phyloP scores from a whole-genome alignment of 2,888 invertebrate genomes.

The Trachelus stipa region DNA sequence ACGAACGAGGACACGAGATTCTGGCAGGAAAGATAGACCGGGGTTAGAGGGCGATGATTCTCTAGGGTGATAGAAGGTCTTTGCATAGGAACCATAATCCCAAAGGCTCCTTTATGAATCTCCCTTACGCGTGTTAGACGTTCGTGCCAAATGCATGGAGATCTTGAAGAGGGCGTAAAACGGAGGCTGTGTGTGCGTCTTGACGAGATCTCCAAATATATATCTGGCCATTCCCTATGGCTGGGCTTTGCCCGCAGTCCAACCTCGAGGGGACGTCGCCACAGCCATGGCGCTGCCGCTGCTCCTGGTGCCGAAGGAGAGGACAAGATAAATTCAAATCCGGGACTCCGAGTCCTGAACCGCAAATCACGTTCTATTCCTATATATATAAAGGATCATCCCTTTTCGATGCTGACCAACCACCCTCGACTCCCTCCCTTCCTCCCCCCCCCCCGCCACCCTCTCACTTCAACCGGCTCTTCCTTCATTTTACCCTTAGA shows the following conservation, averaged over 20 bases:
- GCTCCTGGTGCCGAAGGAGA: conserved; percentile 19
- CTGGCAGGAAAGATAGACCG: neutral
- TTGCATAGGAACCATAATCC: conserved; percentile 35
- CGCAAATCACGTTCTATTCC: conserved; percentile 59
- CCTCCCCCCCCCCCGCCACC: too few relatives aligned
- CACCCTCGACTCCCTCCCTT: conserved; percentile 31
- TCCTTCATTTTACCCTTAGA: conserved; percentile 4
- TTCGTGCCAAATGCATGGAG: conserved; percentile 27
- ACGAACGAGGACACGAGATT: neutral
- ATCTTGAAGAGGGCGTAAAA: conserved; percentile 27
- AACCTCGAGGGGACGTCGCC: conserved; percentile 8
- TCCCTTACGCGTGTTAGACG: conserved; percentile 12
- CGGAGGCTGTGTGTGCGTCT: neutral
- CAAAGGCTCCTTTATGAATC: conserved; percentile 36
- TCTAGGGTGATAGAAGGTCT: conserved; percentile 18
- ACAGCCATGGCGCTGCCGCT: neutral
- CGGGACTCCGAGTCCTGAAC: conserved; percentile 53
- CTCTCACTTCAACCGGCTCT: neutral
- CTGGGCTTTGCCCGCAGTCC: conserved; percentile 11
- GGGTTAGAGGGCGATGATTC: neutral
- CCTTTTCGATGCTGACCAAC: conserved; percentile 58
- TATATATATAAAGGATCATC: conserved; percentile 60
- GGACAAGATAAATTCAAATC: conserved; percentile 61
- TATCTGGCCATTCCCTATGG: conserved; percentile 8
- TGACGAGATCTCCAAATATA: conserved; percentile 8